Conservation (phyloP, 2,888 invertebrate genomes). For the Stenotaenia linearis region DNA sequence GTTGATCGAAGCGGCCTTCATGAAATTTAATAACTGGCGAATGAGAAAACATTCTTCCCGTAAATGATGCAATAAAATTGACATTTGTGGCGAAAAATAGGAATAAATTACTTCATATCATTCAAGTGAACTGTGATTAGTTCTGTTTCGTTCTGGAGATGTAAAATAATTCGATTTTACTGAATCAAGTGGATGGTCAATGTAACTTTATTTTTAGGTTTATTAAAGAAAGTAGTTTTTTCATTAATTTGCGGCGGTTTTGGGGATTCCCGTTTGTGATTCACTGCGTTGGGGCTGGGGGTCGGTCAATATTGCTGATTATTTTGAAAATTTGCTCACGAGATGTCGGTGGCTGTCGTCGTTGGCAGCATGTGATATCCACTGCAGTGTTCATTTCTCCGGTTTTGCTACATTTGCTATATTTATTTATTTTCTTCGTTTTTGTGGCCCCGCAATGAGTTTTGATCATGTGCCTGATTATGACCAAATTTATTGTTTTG, state of each 20-base stretch:
- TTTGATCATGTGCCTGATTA: background rate
- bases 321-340: background rate
- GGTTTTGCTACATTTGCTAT: background rate
- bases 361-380: background rate
- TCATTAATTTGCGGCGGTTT: too few relatives aligned
- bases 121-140: background rate
- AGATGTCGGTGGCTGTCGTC: background rate
- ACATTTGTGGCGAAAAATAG: background rate
- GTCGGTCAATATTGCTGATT: too few relatives aligned
- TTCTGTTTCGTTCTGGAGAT: background rate
- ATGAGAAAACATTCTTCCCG: background rate
- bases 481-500: background rate
- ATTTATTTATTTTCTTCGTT: background rate
- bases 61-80: background rate
- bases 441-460: background rate
- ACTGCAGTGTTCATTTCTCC: background rate
- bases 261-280: too few relatives aligned
- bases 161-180: background rate
- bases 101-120: background rate
- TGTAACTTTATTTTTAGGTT: background rate
- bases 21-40: conserved; percentile 82
- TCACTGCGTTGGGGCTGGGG: too few relatives aligned
- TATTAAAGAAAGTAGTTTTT: background rate
- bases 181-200: background rate
- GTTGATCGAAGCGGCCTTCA: conserved; percentile 75